Base-by-base conservation (phyloP, 2,888 invertebrate genomes). In the Sinohyriopsis cumingii region DNA sequence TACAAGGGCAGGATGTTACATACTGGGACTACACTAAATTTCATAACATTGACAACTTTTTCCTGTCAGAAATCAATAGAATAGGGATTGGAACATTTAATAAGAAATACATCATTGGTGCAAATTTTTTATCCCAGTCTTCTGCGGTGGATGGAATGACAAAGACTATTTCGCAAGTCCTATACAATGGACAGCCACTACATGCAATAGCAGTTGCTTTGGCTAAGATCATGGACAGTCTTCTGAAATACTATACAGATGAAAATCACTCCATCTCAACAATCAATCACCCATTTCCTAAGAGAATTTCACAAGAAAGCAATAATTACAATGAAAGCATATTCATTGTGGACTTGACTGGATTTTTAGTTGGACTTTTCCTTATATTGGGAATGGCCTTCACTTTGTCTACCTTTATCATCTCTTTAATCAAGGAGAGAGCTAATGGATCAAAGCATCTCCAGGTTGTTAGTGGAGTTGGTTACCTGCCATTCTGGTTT, bases 161-260 rank as follows among this genome's bases (percentile, higher is more conserved):
- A 1, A 64, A 61, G 25, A 72, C 70, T 0, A 72, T 71, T 0
- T 94, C 93, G 0, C 94, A 94, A 92, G 45, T 45, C 45, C 45
- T 45, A 15, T 94, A 95, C 89, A 95, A 95, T 83, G 95, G 95
- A 86, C 94, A 95, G 84, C 94, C 94, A 0, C 93, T 93, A 81
- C 95, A 95, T 86, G 93, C 94, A 64, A 92, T 94, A 0, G 93
- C 94, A 0, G 91, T 93, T 1, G 92, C 94, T 0, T 87, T 95
- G 6, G 92, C 93, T 64, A 68, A 77, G 22, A 60, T 82, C 3
- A 81, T 83, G 71, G 78, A 83, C 63, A 72, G 79, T 28, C 56
- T 85, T 53, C 59, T 69, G 33, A 68, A 75, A 63, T 75, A 78
- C 62, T 74, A 72, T 55, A 76, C 69, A 15, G 28, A 28, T n/a